These are phyloP conservation scores for Myotis myotis DNA, from an alignment of 2,797 vertebrate species.

Conservation along the genomic window DNA sequence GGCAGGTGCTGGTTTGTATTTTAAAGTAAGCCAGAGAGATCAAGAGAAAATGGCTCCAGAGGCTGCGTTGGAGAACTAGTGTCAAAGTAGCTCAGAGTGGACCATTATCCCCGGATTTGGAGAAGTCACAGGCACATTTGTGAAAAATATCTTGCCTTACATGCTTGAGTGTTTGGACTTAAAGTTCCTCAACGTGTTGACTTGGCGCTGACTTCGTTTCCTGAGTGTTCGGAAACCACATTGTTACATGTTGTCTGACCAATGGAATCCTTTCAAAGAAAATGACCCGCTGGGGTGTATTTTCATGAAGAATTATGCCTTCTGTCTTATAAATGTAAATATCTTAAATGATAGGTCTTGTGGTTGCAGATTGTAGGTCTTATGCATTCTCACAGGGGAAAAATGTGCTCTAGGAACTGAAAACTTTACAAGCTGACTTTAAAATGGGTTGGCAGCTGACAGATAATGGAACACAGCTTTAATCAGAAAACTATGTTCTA, in stretches of 20 bases:
- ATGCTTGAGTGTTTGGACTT: background rate
- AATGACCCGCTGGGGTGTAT: background rate
- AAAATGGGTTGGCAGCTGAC: slow-evolving; percentile 14
- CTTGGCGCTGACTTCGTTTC: background rate
- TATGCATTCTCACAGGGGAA: background rate
- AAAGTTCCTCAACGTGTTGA: background rate
- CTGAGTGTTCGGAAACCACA: background rate
- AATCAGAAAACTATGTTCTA: background rate
- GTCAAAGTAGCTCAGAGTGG: background rate
- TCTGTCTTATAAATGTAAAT: background rate
- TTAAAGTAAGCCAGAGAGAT: background rate
- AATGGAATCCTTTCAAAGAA: background rate
- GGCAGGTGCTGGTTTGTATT: background rate
- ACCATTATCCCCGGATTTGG: fast-evolving
- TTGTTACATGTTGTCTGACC: background rate
- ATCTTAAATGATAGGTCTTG: background rate
- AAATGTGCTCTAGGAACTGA: background rate
- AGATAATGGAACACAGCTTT: background rate
- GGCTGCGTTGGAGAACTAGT: background rate
- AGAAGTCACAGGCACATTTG: background rate
- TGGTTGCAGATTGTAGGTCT: background rate
- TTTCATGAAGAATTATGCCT: background rate
- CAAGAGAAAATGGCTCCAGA: background rate
- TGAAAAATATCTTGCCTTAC: too few species aligned
- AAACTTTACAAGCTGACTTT: background rate